Conservation (phyloP, 2,888 invertebrate genomes). For the Strigamia transsilvanica region DNA sequence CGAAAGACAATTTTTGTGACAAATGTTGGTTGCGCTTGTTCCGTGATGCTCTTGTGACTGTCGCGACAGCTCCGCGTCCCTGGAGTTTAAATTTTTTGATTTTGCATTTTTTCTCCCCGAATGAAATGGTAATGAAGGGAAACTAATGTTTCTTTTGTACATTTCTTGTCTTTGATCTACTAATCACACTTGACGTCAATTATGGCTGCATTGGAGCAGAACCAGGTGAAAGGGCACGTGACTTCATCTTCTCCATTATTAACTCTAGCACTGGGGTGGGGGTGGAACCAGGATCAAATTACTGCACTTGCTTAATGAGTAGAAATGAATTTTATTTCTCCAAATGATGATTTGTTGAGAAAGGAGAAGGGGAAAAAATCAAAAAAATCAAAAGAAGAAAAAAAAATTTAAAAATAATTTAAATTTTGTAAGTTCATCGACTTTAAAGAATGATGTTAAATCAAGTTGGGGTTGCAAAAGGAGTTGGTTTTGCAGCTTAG, state of each 20-base stretch:
- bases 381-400: neutral
- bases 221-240: constrained; percentile 27
- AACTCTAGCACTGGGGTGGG: neutral
- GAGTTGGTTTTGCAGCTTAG: neutral
- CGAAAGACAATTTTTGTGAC: too few species aligned
- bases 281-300: neutral
- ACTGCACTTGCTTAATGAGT: constrained; percentile 22
- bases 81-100: neutral
- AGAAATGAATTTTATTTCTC: constrained; percentile 2
- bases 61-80: too few species aligned
- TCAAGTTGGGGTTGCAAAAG: constrained; percentile 18
- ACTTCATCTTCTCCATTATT: constrained; percentile 30
- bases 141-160: neutral
- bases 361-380: neutral
- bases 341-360: neutral
- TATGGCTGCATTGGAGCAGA: neutral
- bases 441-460: neutral
- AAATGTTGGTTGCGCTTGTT: too few species aligned
- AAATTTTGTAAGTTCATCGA: constrained; percentile 4
- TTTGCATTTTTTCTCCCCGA: neutral
- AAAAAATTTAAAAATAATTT: neutral
- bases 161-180: constrained; percentile 26
- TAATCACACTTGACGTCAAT: constrained; percentile 24
- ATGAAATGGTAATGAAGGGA: neutral
- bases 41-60: too few species aligned